These are phyloP conservation scores for Tinamus guttatus DNA, from an alignment of 2,113 vertebrate species.

Conservation along the genomic window DNA sequence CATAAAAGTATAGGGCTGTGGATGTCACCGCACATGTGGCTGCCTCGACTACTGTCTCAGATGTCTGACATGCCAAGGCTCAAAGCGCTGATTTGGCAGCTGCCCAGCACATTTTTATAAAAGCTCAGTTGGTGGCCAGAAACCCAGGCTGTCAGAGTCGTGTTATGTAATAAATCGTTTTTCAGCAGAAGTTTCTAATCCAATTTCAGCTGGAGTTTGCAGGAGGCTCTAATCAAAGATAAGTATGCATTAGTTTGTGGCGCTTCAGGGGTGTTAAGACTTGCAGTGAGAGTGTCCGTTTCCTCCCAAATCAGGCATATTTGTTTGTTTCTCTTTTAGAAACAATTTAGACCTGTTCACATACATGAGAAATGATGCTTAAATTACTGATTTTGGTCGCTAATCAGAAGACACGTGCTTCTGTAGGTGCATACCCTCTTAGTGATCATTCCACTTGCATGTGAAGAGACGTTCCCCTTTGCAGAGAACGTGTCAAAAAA, in stretches of 20 bases:
- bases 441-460: rapidly evolving
- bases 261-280: conserved; percentile 46
- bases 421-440: neutral
- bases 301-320: neutral
- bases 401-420: neutral
- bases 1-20: neutral
- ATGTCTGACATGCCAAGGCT: conserved; percentile 69
- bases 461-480: neutral
- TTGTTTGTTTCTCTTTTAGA: conserved; percentile 11
- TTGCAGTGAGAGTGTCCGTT: neutral
- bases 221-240: conserved; percentile 67
- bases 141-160: conserved; percentile 74
- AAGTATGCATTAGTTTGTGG: conserved; percentile 67
- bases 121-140: conserved; percentile 78
- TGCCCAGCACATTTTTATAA: conserved; percentile 79
- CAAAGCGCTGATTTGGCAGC: conserved; percentile 80
- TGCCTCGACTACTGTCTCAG: conserved; percentile 70
- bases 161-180: conserved; percentile 79
- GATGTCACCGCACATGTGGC: conserved; percentile 60
- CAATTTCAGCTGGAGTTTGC: conserved; percentile 71
- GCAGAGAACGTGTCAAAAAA: neutral
- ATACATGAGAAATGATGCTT: neutral
- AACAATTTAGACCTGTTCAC: neutral
- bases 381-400: neutral
- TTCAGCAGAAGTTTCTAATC: conserved; percentile 78